phyloP scores from a whole-genome alignment of 2,888 invertebrate genomes.

The Drosophila leonis region DNA sequence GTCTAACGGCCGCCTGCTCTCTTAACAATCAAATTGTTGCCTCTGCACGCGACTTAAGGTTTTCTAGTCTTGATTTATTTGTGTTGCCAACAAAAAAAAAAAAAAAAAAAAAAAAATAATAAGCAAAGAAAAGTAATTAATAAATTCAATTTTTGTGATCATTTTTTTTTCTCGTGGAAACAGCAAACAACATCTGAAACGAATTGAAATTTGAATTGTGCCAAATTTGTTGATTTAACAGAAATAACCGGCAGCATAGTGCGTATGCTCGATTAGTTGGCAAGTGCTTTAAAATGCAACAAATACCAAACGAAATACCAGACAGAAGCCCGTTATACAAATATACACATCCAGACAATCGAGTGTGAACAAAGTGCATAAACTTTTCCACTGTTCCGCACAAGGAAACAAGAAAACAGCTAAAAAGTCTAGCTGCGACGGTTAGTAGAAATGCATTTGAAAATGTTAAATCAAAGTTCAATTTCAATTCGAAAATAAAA shows the following conservation, averaged over 20 bases:
- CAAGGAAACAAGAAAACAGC: constrained; percentile 28
- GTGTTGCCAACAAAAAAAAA: not conserved
- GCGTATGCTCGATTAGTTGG: constrained; percentile 38
- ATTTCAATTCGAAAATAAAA: not conserved
- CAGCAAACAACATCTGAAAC: constrained; percentile 13
- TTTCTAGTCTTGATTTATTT: constrained; percentile 1
- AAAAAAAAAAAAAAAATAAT: not conserved
- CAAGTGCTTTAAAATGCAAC: constrained; percentile 27
- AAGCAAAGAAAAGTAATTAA: not conserved
- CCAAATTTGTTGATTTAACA: constrained; percentile 14
- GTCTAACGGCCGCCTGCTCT: constrained; percentile 16
- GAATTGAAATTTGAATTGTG: constrained; percentile 17
- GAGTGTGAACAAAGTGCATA: constrained; percentile 48
- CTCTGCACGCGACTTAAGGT: constrained; percentile 15
- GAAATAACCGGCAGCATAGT: constrained; percentile 48
- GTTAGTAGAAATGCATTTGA: constrained; percentile 27
- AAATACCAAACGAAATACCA: constrained; percentile 19
- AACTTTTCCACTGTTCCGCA: constrained; percentile 24
- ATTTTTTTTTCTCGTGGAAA: constrained; percentile 39
- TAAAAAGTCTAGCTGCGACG: constrained; percentile 23
- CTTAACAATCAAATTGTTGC: constrained; percentile 30
- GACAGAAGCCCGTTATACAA: constrained; percentile 19
- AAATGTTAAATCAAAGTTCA: not conserved
- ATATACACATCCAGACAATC: constrained; percentile 23
- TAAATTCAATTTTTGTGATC: constrained; percentile 40